phyloP scores from a whole-genome alignment of 92 coral and sea anemone genomes.

The Bergia puertoricense region DNA sequence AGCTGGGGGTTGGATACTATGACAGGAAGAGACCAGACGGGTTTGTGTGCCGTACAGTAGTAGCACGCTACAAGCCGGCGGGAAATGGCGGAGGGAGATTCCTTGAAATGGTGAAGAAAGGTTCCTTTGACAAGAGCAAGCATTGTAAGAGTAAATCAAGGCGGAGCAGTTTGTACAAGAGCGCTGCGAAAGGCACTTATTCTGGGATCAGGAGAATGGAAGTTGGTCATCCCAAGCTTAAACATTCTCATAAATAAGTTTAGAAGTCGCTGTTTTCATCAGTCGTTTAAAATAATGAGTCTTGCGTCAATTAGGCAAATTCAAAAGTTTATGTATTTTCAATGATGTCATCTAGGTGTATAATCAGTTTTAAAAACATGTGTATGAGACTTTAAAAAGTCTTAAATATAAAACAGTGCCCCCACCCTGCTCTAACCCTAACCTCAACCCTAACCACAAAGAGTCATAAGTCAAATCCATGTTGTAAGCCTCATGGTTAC shows the following conservation, averaged over 20 bases:
- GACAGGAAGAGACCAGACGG: conserved; percentile 67
- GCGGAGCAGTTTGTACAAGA: neutral
- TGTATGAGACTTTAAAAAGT: too few species aligned
- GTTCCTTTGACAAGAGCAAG: conserved; percentile 62
- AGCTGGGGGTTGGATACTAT: conserved; percentile 81
- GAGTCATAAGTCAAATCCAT: too few species aligned
- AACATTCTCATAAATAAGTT: neutral
- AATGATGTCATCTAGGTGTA: too few species aligned
- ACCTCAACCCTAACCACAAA: too few species aligned
- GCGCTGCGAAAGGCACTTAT: neutral
- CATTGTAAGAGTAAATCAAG: conserved; percentile 38
- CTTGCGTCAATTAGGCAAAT: too few species aligned
- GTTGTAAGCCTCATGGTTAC: too few species aligned
- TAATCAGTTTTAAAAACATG: too few species aligned
- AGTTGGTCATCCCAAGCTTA: conserved; percentile 5
- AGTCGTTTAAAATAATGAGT: too few species aligned
- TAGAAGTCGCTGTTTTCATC: too few species aligned
- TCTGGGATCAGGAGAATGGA: conserved; percentile 19
- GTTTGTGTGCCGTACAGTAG: conserved; percentile 71
- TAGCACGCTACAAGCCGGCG: conserved; percentile 82
- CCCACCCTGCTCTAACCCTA: too few species aligned
- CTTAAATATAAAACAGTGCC: too few species aligned
- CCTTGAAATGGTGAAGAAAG: conserved; percentile 71
- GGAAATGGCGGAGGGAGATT: conserved; percentile 67
- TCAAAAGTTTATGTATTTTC: too few species aligned